These are phyloP conservation scores for Chrysomallon squamiferum DNA, from an alignment of 1,140 invertebrate genomes.

Conservation along the genomic window DNA sequence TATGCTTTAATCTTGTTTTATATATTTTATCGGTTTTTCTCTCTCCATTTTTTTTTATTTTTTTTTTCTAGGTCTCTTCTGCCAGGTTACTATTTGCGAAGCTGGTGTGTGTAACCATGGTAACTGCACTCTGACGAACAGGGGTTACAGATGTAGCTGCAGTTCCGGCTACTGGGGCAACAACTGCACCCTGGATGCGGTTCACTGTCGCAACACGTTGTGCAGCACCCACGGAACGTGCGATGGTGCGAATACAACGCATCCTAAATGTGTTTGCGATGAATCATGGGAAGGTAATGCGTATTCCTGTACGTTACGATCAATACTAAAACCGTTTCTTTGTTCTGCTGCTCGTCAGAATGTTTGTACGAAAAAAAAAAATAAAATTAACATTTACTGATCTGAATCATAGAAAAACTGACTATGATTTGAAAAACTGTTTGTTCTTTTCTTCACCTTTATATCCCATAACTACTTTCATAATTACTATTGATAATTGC, in stretches of 20 bases:
- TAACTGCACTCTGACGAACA: slow-evolving; percentile 1
- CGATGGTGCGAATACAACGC: neutral
- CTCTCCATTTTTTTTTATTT: neutral
- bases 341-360: too few species aligned
- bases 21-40: too few species aligned
- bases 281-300: slow-evolving; percentile 15
- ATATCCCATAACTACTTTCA: too few species aligned
- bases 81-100: slow-evolving; percentile 26
- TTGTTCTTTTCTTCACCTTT: too few species aligned
- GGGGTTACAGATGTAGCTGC: slow-evolving; percentile 18
- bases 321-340: too few species aligned
- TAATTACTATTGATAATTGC: too few species aligned
- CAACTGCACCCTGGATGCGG: slow-evolving; percentile 18
- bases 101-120: slow-evolving; percentile 20
- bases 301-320: too few species aligned
- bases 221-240: slow-evolving; percentile 23
- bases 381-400: too few species aligned
- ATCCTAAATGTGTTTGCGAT: slow-evolving; percentile 19
- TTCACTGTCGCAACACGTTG: slow-evolving; percentile 4
- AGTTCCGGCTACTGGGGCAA: slow-evolving; percentile 15
- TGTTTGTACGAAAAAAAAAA: too few species aligned
- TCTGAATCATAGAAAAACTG: too few species aligned
- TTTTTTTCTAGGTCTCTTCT: slow-evolving; percentile 27
- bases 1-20: too few species aligned
- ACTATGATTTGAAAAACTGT: too few species aligned